Conservation (phyloP, 2,888 invertebrate genomes). For the Drosophila seclusa region DNA sequence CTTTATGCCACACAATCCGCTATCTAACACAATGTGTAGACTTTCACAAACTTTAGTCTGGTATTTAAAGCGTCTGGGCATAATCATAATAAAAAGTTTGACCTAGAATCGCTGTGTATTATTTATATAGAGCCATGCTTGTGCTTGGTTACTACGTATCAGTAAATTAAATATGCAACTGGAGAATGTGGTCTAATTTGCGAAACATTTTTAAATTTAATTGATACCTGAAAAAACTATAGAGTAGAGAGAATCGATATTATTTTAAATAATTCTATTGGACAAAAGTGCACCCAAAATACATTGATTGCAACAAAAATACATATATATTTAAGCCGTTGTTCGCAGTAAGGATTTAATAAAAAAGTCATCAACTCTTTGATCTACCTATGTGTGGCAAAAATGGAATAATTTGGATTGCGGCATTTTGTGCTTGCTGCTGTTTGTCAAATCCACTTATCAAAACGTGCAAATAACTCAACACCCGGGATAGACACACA, state of each 20-base stretch:
- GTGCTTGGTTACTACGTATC: background rate
- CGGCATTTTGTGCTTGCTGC: conserved; percentile 24
- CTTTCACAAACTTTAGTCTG: background rate
- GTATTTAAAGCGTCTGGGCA: background rate
- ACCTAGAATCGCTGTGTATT: background rate
- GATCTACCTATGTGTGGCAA: conserved; percentile 7
- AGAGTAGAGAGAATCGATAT: background rate
- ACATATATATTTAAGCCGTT: background rate
- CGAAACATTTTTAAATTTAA: background rate
- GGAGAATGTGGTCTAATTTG: background rate
- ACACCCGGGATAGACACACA: conserved; percentile 56
- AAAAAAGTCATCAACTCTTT: conserved; percentile 15
- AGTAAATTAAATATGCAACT: background rate
- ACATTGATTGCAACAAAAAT: background rate
- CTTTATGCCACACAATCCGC: background rate
- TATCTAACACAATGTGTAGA: background rate
- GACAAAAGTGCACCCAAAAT: background rate
- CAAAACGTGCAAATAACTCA: conserved; percentile 78
- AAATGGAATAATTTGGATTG: conserved; percentile 11
- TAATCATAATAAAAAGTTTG: background rate
- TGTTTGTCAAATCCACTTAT: conserved; percentile 74
- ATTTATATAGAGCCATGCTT: background rate
- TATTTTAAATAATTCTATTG: background rate
- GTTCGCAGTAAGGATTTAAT: background rate
- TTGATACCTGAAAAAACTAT: background rate